Evolutionary conservation across 2,113 vertebrate species (phyloP).

Genomic region (Sprattus sprattus): DNA sequence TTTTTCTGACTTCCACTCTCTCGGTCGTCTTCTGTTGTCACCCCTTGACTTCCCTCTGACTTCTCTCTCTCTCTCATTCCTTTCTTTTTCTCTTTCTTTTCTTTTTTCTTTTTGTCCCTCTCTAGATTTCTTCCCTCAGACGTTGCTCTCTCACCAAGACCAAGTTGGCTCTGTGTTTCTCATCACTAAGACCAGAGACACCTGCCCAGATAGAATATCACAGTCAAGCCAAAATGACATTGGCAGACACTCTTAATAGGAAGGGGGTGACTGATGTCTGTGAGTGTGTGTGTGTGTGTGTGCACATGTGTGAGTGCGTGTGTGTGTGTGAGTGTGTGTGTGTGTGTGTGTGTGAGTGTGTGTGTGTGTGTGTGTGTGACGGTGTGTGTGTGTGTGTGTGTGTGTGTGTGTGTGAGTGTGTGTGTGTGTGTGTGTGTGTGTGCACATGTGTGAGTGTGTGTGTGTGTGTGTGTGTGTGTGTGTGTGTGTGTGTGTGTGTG

Average conservation of each 20-base stretch:
- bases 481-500: constrained; percentile 33
- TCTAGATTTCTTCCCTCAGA: constrained; percentile 34
- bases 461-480: neutral
- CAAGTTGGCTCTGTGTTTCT: constrained; percentile 24
- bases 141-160: constrained; percentile 32
- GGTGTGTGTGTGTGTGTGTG: neutral
- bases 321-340: constrained; percentile 1
- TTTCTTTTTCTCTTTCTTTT: neutral
- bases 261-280: constrained; percentile 15
- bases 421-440: neutral
- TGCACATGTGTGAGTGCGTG: neutral
- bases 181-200: constrained; percentile 31
- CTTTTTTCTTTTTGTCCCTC: neutral
- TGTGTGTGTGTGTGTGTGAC: neutral
- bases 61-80: neutral
- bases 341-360: neutral
- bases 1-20: neutral
- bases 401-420: neutral
- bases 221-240: constrained; percentile 55
- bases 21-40: neutral
- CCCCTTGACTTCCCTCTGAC: neutral
- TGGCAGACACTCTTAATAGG: constrained; percentile 53
- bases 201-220: constrained; percentile 57
- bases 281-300: neutral
- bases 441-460: neutral